These are phyloP conservation scores for Loripinus fragilis DNA, from an alignment of 2,888 invertebrate species.

Conservation along the genomic window DNA sequence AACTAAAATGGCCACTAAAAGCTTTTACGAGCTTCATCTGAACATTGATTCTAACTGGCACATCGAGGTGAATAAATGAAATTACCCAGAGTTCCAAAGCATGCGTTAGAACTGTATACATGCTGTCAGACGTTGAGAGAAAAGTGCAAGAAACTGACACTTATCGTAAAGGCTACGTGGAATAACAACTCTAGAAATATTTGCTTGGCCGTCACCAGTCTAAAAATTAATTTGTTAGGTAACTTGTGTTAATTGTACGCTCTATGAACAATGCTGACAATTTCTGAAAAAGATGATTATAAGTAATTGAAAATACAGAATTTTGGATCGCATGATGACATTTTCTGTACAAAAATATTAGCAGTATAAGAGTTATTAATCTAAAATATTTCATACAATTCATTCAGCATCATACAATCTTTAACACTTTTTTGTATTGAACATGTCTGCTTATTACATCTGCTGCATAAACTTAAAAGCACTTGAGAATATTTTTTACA, in stretches of 20 bases:
- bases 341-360: too few species aligned
- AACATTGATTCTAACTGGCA: conserved; percentile 8
- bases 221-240: background rate
- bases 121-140: background rate
- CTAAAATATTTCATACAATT: too few species aligned
- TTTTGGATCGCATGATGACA: too few species aligned
- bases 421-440: too few species aligned
- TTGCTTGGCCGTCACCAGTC: conserved; percentile 2
- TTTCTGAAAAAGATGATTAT: too few species aligned
- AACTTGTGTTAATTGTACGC: background rate
- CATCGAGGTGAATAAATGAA: conserved; percentile 3
- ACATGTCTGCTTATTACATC: too few species aligned
- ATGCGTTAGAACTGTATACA: background rate
- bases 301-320: too few species aligned
- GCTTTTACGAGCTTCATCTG: conserved; percentile 13
- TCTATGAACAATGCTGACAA: too few species aligned
- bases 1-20: conserved; percentile 13
- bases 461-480: too few species aligned
- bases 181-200: conserved; percentile 11
- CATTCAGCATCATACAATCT: too few species aligned
- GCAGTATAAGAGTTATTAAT: too few species aligned
- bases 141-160: conserved; percentile 8
- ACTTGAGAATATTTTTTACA: too few species aligned
- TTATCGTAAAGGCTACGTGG: background rate
- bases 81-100: conserved; percentile 12